A percentile compares a stretch with the other conserved stretches of the same genome.
Conservation (phyloP, 2,797 vertebrate genomes). For the Catamblyrhynchus diadema region DNA sequence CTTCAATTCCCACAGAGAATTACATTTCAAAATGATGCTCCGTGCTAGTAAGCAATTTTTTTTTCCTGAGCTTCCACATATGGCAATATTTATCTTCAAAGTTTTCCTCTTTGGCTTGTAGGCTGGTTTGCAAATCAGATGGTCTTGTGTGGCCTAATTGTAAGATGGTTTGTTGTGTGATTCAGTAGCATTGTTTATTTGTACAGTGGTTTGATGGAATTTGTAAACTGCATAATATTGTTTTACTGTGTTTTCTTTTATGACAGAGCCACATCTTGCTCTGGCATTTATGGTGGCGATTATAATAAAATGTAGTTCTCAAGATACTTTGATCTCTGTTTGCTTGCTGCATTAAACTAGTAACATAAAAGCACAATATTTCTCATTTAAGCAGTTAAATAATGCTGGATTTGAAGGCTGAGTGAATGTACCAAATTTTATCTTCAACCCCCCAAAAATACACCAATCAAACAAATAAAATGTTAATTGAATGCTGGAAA, state of each 20-base stretch:
- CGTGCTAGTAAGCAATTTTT: constrained; percentile 73
- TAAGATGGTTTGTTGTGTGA: constrained; percentile 81
- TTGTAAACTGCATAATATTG: constrained; percentile 80
- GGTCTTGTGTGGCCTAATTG: constrained; percentile 82
- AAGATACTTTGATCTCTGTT: constrained; percentile 70
- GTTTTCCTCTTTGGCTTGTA: constrained; percentile 76
- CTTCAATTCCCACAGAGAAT: constrained; percentile 71
- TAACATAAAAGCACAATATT: constrained; percentile 36
- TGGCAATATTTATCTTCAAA: constrained; percentile 86
- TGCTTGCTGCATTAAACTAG: constrained; percentile 52
- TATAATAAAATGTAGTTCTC: constrained; percentile 69
- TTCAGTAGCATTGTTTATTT: constrained; percentile 85
- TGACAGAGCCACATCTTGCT: constrained; percentile 69
- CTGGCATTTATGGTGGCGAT: constrained; percentile 56
- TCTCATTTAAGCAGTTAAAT: neutral
- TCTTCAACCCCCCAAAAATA: neutral
- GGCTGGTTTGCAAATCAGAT: constrained; percentile 74
- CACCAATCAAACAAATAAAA: neutral
- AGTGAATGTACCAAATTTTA: neutral
- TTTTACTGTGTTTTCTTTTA: constrained; percentile 76
- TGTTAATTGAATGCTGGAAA: neutral
- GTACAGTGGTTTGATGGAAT: constrained; percentile 81
- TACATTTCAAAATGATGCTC: constrained; percentile 72
- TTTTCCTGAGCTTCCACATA: constrained; percentile 78
- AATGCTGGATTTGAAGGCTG: neutral